A percentile compares a stretch with the other conserved stretches of the same genome.
These are phyloP conservation scores for Apeira syringaria DNA, from an alignment of 2,888 invertebrate genomes.

Conservation along the genomic window DNA sequence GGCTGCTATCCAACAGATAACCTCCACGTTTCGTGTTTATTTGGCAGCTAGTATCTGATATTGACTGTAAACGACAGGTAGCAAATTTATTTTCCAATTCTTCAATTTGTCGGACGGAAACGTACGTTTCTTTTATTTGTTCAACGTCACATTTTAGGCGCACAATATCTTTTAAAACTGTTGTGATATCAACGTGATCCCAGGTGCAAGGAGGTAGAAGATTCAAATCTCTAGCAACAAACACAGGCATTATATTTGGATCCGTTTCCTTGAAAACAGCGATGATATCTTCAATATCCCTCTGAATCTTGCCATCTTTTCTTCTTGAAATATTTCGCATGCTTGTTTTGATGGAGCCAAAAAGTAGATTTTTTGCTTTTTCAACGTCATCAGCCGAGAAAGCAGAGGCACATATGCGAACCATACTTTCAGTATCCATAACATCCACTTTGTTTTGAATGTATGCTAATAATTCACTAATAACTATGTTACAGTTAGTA, in stretches of 20 bases:
- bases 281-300: slow-evolving; percentile 4
- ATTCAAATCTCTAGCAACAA: slow-evolving; percentile 4
- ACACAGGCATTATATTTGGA: not conserved
- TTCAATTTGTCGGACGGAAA: slow-evolving; percentile 2
- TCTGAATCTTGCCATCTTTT: not conserved
- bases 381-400: slow-evolving; percentile 26
- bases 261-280: slow-evolving; percentile 6
- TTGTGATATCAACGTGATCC: slow-evolving; percentile 4
- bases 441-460: slow-evolving; percentile 5
- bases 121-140: slow-evolving; percentile 7
- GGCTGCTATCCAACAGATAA: slow-evolving; percentile 3
- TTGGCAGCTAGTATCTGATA: not conserved
- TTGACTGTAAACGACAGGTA: not conserved
- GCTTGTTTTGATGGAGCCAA: slow-evolving; percentile 1
- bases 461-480: not conserved
- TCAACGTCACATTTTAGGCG: not conserved
- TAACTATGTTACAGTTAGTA: not conserved
- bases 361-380: slow-evolving; percentile 19
- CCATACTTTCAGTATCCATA: slow-evolving; percentile 7
- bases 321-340: slow-evolving; percentile 5
- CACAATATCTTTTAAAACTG: slow-evolving; percentile 4
- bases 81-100: slow-evolving; percentile 2
- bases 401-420: slow-evolving; percentile 4
- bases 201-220: not conserved
- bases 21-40: slow-evolving; percentile 4